Evolutionary conservation across 2,797 vertebrate genomes (phyloP).

Genomic region (Sebastes baramenuke): DNA sequence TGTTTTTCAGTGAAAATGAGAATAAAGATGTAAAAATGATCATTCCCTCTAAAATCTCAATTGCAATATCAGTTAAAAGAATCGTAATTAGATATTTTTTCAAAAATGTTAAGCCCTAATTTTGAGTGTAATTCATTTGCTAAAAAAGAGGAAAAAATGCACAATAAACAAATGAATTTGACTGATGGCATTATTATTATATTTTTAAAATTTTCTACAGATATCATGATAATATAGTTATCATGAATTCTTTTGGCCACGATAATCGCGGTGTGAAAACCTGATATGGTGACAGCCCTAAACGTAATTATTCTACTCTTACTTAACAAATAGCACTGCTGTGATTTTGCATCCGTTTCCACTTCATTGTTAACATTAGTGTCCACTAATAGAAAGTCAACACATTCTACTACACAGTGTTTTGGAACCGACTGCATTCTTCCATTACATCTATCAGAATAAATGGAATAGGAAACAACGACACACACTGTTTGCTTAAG

Average conservation of each 20-base stretch:
- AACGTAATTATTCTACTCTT: not conserved
- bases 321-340: not conserved
- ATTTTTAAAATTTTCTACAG: rapidly evolving
- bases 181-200: rapidly evolving
- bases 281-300: rapidly evolving
- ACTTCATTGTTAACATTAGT: slow-evolving; percentile 14
- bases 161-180: too few relatives aligned
- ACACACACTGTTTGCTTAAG: not conserved
- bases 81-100: too few relatives aligned
- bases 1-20: too few relatives aligned
- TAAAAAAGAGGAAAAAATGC: too few relatives aligned
- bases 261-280: rapidly evolving
- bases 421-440: slow-evolving; percentile 12
- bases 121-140: too few relatives aligned
- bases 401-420: slow-evolving; percentile 2
- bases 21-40: too few relatives aligned
- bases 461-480: slow-evolving; percentile 12
- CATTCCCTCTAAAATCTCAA: rapidly evolving
- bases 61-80: too few relatives aligned
- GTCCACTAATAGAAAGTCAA: slow-evolving; percentile 29
- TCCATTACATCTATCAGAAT: slow-evolving; percentile 12
- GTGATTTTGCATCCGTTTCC: not conserved
- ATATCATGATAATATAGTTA: rapidly evolving
- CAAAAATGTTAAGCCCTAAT: too few relatives aligned
- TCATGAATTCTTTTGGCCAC: too few relatives aligned